Conservation (phyloP, 2,888 invertebrate species). For the Tupiocoris notatus region DNA sequence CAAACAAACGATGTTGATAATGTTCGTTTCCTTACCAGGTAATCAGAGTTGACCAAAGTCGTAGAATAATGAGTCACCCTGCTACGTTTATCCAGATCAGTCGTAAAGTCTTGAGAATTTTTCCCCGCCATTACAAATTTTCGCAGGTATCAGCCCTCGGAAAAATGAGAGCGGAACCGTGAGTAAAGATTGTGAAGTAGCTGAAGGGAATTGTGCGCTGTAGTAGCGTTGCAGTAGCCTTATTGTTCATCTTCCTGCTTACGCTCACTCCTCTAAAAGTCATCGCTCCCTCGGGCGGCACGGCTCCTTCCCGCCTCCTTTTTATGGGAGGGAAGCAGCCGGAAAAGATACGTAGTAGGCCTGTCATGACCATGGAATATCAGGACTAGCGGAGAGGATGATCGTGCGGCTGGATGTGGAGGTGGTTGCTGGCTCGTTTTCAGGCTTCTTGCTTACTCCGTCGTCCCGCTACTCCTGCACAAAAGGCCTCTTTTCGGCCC, state of each 20-base stretch:
- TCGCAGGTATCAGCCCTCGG: too few relatives aligned
- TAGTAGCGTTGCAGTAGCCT: not conserved
- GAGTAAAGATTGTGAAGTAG: not conserved
- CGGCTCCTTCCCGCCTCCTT: not conserved
- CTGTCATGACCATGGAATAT: not conserved
- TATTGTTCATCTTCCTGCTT: constrained; percentile 6
- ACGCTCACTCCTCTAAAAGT: not conserved
- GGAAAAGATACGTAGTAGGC: not conserved
- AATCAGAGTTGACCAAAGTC: too few relatives aligned
- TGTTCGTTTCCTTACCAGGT: too few relatives aligned
- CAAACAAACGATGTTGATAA: too few relatives aligned
- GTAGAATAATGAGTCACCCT: too few relatives aligned
- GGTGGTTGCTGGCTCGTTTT: not conserved
- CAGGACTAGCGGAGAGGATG: not conserved
- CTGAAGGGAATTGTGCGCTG: not conserved
- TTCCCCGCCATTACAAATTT: too few relatives aligned
- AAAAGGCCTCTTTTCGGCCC: not conserved
- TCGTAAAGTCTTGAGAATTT: too few relatives aligned
- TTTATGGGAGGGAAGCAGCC: not conserved
- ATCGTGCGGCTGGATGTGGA: not conserved
- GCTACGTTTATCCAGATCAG: too few relatives aligned
- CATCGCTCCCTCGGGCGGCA: not conserved
- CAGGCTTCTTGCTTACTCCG: not conserved
- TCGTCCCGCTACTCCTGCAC: not conserved
- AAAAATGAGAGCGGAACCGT: too few relatives aligned